These are phyloP conservation scores for Himalopsyche japonica DNA, from an alignment of 2,888 invertebrate species.

Conservation along the genomic window DNA sequence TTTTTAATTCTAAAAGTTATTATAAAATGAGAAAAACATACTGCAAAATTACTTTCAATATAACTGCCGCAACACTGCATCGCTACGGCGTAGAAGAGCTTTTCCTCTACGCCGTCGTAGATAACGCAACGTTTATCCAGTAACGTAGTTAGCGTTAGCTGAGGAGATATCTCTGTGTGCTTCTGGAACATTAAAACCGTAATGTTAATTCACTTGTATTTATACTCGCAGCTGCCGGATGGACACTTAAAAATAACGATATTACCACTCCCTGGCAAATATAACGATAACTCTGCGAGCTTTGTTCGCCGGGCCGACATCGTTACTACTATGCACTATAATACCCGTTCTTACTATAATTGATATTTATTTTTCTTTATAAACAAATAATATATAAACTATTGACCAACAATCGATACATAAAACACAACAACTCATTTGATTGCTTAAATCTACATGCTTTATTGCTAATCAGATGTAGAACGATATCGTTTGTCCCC, in stretches of 20 bases:
- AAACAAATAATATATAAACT: no score
- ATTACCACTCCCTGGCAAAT: conserved; percentile 53
- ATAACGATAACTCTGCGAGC: conserved; percentile 54
- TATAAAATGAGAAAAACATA: no score
- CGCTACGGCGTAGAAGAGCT: conserved; percentile 1
- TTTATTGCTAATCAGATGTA: no score
- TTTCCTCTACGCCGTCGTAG: conserved; percentile 13
- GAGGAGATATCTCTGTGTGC: conserved; percentile 27
- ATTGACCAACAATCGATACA: no score
- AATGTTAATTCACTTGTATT: conserved; percentile 42
- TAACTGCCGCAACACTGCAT: neutral
- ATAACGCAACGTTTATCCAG: conserved; percentile 18
- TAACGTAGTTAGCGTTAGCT: conserved; percentile 14
- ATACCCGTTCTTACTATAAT: neutral
- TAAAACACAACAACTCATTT: no score
- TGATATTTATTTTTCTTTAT: no score
- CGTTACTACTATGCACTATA: neutral
- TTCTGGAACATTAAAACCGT: conserved; percentile 39
- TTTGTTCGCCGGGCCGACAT: conserved; percentile 32
- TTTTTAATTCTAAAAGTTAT: no score
- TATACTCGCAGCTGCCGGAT: conserved; percentile 43
- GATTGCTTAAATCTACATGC: no score
- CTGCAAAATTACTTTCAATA: neutral
- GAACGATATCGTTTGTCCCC: no score
- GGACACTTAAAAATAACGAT: conserved; percentile 63